Base-by-base conservation (phyloP, 2,888 invertebrate species). In the Gryllus longicercus region DNA sequence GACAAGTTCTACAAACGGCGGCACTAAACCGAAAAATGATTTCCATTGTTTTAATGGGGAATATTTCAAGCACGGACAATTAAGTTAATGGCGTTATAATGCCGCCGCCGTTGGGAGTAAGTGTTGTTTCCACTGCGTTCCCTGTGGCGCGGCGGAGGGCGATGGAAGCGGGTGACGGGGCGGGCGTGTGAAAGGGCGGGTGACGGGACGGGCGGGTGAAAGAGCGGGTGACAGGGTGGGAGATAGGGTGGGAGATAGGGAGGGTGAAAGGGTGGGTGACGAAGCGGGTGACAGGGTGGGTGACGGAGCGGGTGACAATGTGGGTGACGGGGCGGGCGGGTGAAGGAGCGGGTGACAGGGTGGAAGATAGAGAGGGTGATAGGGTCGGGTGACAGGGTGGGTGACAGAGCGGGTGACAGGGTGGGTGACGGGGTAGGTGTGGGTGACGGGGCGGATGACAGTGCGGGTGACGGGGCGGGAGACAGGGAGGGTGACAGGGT, bases 21-120 rank as follows among this genome's bases (percentile, higher is more conserved):
- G 63, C 63, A 63, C 63, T 63, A 63, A 63, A 63, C 63, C 63
- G n/a, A 63, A 63, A 63, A 63, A 63, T 63, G 63, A 63, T 63
- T 63, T 63, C n/a, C 63, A 63, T 63, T 63, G 63, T 63, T 63
- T 63, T 63, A 63, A 63, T 63, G 63, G 63, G 16, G 63, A 63
- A n/a, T 63, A 63, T 63, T 63, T 63, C 63, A 63, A 63, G 63
- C 63, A 63, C 63, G n/a, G 63, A 63, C 63, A 63, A 63, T 63
- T 63, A 63, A 63, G 16, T 63, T 63, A 63, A 63, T 63, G 63
- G 63, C 63, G 63, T 63, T 63, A 63, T 38, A n/a, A 63, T 63
- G 63, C 16, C 63, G 63, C 63, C 38, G 38, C 38, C 38, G 38
- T 38, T 38, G 38, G 38, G 63, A 14, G 16, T 63, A n/a, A 11